Conservation (phyloP, 2,888 invertebrate genomes). For the Neuroscelio doddi region DNA sequence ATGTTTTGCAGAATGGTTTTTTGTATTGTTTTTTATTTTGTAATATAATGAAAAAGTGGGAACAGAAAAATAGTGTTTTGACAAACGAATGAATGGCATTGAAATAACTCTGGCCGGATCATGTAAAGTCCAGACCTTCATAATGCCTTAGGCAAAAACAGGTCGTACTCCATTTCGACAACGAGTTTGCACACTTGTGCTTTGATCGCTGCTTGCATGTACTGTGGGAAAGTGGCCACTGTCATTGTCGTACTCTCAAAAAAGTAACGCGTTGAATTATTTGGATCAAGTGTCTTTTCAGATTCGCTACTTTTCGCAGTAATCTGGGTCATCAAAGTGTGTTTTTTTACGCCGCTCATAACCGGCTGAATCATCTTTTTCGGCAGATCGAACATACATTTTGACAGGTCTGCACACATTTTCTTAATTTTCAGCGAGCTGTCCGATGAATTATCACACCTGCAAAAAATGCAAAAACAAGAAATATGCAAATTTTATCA, state of each 20-base stretch:
- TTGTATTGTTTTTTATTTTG: too few species aligned
- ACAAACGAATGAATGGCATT: neutral
- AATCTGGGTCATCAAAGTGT: too few species aligned
- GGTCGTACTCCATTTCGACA: conserved; percentile 51
- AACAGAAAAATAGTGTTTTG: neutral
- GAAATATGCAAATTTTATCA: too few species aligned
- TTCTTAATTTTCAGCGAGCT: too few species aligned
- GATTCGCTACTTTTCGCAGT: too few species aligned
- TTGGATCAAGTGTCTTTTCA: conserved; percentile 43
- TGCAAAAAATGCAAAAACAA: too few species aligned
- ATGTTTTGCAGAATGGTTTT: too few species aligned
- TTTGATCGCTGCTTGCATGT: conserved; percentile 56
- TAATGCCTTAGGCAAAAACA: conserved; percentile 41
- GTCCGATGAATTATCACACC: too few species aligned
- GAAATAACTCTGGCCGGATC: too few species aligned
- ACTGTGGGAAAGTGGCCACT: conserved; percentile 56
- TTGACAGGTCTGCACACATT: conserved; percentile 11
- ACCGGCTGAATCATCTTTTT: conserved; percentile 12
- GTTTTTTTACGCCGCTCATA: too few species aligned
- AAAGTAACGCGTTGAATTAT: conserved; percentile 54
- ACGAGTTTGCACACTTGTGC: conserved; percentile 54
- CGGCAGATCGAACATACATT: conserved; percentile 13
- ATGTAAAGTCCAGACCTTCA: neutral
- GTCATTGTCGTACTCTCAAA: conserved; percentile 60
- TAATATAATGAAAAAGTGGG: too few species aligned